Evolutionary conservation across 2,113 vertebrate species (phyloP), one percentile per base, ranked within the genome.

Genomic region (Epinephelus moara): DNA sequence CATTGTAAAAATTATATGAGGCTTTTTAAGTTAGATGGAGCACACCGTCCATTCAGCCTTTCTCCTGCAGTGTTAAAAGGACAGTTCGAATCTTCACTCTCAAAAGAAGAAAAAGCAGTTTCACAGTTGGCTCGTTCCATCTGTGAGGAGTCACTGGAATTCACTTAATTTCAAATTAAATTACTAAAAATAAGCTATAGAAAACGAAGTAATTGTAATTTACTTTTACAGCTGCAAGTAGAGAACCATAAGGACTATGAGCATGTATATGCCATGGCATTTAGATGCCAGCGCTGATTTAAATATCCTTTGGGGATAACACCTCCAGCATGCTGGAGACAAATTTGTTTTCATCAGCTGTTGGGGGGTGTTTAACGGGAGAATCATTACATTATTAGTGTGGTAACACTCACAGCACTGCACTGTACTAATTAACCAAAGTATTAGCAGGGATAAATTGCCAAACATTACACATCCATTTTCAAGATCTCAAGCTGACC

Each of bases 311-410:
- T 59, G 45, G 30, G 45, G 66, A 61, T 21, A 52, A 70, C 56
- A 52, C 45, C 66, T 53, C 45, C 55, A 60, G 45, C 27, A 27
- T 25, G 21, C n/a, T 27, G 21, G 40, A 70, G 55, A 61, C 55
- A 52, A 52, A 78, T 78, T 15, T 61, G 56, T 61, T 70, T 69
- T 61, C 19, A 60, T 78, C 45, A 50, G 25, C 53, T 60, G 6
- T 19, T 40, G 42, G 66, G 45, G 21, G 37, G 55, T 52, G 21
- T 69, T 49, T 25, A 60, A 69, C 42, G 13, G 21, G 21, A 15
- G 6, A 70, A 61, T 62, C 47, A 40, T 63, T 74, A 21, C 27
- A 56, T 42, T 25, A 57, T 71, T 18, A 23, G 40, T 56, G 23
- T 56, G 6, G 9, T 61, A 15, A 33, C 56, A 30, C 55, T 47